Conservation (phyloP, 1,140 invertebrate species). For the Oreohelix idahoensis region DNA sequence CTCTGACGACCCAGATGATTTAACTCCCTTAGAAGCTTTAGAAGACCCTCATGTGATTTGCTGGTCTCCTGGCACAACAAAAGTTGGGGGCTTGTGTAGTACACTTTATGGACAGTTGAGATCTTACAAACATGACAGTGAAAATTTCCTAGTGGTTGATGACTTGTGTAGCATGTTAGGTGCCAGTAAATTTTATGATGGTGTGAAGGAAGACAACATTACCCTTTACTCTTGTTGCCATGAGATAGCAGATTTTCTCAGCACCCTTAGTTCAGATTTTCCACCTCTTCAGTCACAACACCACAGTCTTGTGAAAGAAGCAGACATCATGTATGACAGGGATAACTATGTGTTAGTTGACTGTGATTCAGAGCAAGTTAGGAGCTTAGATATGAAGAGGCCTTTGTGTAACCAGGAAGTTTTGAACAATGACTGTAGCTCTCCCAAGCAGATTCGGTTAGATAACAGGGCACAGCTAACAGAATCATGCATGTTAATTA, state of each 20-base stretch:
- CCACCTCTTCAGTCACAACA: neutral
- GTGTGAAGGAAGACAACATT: slow-evolving; percentile 14
- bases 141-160: slow-evolving; percentile 29
- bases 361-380: neutral
- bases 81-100: slow-evolving; percentile 16
- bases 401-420: slow-evolving; percentile 16
- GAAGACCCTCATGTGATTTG: neutral
- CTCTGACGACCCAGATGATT: neutral
- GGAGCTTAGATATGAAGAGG: slow-evolving; percentile 1
- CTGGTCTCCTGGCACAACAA: neutral
- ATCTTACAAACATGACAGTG: slow-evolving; percentile 9
- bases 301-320: slow-evolving; percentile 26
- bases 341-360: too few species aligned
- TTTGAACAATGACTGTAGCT: neutral
- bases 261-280: neutral
- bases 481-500: neutral
- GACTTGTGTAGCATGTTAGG: slow-evolving; percentile 12
- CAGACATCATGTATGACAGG: too few species aligned
- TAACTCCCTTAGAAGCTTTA: neutral
- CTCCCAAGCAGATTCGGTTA: neutral
- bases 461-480: neutral
- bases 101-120: slow-evolving; percentile 18
- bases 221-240: slow-evolving; percentile 16
- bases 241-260: slow-evolving; percentile 20
- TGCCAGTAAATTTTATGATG: neutral